Base-by-base conservation (phyloP, 2,888 invertebrate genomes). In the Deroplatys truncata region DNA sequence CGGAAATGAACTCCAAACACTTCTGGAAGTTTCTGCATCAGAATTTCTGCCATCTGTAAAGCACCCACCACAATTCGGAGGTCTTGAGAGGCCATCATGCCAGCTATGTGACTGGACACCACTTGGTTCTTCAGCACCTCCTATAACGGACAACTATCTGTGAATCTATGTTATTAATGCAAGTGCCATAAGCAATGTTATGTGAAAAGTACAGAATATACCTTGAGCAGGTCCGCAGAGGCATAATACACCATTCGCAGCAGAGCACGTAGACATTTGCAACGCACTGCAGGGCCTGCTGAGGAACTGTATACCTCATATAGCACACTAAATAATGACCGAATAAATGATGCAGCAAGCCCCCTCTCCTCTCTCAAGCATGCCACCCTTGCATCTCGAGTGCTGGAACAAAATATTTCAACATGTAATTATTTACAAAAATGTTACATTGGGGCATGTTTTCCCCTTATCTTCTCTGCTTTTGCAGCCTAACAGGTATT, bases 221-320 rank as follows among this genome's bases (percentile, higher is more conserved):
- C 97, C 92, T 97, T 96, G 88, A 99, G 95, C 91, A 99, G 95
- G 92, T 98, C 96, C 0, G 98, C 96, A 91, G 97, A 97, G 16
- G 98, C 98, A 93, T 98, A 99, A 94, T 98, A 99, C 7, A 99
- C 98, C 97, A 99, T 99, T 91, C 99, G 96, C 89, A 99, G 95
- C 90, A 99, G 95, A 9, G 99, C 99, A 92, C 98, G 97, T 90
- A 99, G 95, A 93, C 99, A 99, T 94, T 99, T 99, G 94, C 98
- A 98, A 92, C 99, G 96, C 49, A 99, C 98, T 90, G 99, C 98
- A 49, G 99, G 99, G 15, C 99, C 99, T 89, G 99, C 99, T 91
- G 99, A 99, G 92, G 98, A 98, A 93, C 98, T 98, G 94, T 99
- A 99, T 89, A 99, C 99, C 94, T 99, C 99, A 94, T 99, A 99